Evolutionary conservation across 2,888 invertebrate genomes (phyloP), one percentile per base, ranked within the genome.

Genomic region (Drosophila lacicola): DNA sequence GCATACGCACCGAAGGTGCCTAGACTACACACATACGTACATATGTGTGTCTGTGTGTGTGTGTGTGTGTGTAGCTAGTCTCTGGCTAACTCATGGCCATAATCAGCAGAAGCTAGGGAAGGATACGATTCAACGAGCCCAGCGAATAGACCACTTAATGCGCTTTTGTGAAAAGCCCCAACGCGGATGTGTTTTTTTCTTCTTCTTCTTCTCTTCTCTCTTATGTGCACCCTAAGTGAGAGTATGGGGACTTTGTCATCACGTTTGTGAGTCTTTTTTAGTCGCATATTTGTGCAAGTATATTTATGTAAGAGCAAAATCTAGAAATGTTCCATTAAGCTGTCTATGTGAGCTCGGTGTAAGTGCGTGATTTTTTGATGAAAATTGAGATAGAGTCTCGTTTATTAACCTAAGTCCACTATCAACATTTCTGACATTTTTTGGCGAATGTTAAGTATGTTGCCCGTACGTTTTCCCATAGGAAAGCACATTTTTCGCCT

Each of bases 91-190:
- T 46, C 61, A 41, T 25, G n/a, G 33, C 29, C 29, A 55, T 46
- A 60, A 50, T 34, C 41, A 50, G 55, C 13, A 53, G 29, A 46
- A 19, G 44, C 61, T 19, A 50, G 62, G 29, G 62, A 53, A 61
- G 77, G 71, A 72, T 74, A 51, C 81, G 76, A 72, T 60, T 76
- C 75, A 82, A 74, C 55, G 81, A 70, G 78, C 58, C 66, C 73
- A 51, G 55, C 78, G 82, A 82, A 81, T 83, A 76, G 81, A 82
- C 77, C 84, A 82, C 82, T 83, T 83, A 83, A 79, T 74, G 72
- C 46, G 71, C 63, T 74, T 70, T 71, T 71, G 76, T 65, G 74
- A 50, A 47, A 57, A 45, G 56, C 11, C 54, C 56, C 57, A 55
- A 63, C 46, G 66, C 60, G 68, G 55, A 51, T 57, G 50, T 45